Percentiles rank a stretch among this genome's conserved stretches.
Conservation (phyloP, 2,797 vertebrate genomes). For the Acrocephalus scirpaceus region DNA sequence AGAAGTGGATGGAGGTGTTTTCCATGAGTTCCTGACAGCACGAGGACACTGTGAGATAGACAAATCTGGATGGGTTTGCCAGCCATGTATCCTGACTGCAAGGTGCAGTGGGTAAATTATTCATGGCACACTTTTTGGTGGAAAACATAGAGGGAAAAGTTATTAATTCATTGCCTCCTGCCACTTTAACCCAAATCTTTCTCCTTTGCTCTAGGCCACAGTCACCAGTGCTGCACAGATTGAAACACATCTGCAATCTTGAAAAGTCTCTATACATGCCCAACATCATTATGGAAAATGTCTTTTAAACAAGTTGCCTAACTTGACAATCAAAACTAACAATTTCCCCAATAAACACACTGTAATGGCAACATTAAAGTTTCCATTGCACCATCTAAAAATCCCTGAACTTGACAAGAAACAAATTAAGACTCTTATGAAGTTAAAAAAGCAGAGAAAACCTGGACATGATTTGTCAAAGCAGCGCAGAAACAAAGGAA, state of each 20-base stretch:
- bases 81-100: accelerated
- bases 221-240: background rate
- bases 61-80: background rate
- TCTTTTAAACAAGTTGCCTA: background rate
- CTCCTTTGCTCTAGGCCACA: background rate
- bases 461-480: background rate
- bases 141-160: accelerated
- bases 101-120: background rate
- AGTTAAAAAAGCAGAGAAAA: background rate
- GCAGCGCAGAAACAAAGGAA: background rate
- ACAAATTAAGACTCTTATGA: background rate
- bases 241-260: background rate
- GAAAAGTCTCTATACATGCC: background rate
- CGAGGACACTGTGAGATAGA: background rate
- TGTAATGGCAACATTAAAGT: background rate
- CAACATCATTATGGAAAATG: background rate
- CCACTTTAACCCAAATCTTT: background rate
- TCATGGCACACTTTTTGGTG: background rate
- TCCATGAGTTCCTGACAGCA: background rate
- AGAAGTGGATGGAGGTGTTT: background rate
- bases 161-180: background rate
- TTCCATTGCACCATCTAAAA: background rate
- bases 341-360: background rate
- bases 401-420: background rate
- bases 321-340: background rate